These are phyloP conservation scores for Nymphalis io DNA, from an alignment of 1,140 invertebrate species.

Conservation along the genomic window DNA sequence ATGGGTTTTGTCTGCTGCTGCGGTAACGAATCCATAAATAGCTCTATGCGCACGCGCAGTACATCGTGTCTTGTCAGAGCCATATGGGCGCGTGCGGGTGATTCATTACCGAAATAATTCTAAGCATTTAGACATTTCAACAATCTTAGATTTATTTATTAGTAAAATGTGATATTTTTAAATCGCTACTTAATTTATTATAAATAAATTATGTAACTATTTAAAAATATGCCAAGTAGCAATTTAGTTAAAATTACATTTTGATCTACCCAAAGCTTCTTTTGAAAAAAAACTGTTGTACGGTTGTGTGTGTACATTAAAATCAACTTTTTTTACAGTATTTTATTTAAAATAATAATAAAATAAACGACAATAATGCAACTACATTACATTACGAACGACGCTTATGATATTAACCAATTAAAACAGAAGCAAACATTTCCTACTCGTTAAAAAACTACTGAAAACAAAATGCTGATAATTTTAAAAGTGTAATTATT, in stretches of 20 bases:
- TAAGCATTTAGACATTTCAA: constrained; percentile 38
- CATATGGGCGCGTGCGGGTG: constrained; percentile 58
- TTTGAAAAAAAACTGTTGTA: too few relatives aligned
- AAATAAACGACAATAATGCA: neutral
- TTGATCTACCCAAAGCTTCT: too few relatives aligned
- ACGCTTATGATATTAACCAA: too few relatives aligned
- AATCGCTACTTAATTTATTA: neutral
- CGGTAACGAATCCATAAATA: constrained; percentile 52
- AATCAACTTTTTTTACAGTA: too few relatives aligned
- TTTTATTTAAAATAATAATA: neutral
- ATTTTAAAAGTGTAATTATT: constrained; percentile 18
- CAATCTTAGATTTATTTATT: constrained; percentile 9
- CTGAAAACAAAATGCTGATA: neutral
- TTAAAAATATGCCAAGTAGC: too few relatives aligned
- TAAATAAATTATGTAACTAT: too few relatives aligned
- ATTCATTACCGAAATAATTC: constrained; percentile 45
- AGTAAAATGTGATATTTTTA: constrained; percentile 1
- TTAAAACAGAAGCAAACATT: too few relatives aligned
- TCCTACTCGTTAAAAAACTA: neutral
- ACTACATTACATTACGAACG: too few relatives aligned
- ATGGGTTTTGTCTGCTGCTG: constrained; percentile 25
- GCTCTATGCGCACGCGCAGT: constrained; percentile 51
- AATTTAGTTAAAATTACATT: too few relatives aligned
- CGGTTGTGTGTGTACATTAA: too few relatives aligned
- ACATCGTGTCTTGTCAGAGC: constrained; percentile 44